Evolutionary conservation across 2,113 vertebrate species (phyloP), one percentile per base, ranked within the genome.

Genomic region (Cnemophilus loriae): DNA sequence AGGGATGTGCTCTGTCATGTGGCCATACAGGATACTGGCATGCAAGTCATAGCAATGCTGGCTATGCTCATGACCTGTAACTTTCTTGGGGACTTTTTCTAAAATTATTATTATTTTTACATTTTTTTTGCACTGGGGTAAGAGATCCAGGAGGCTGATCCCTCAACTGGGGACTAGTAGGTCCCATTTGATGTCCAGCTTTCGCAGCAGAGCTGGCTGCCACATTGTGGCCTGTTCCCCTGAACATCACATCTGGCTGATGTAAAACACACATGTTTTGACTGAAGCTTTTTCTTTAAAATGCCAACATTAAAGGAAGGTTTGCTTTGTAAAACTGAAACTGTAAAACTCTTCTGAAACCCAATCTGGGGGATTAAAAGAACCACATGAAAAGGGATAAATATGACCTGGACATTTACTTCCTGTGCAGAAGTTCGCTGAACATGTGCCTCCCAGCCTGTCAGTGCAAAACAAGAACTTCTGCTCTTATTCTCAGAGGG

Each of bases 241-340:
- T 82, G 90, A 96, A 92, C 96, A 77, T 98, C 97, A 97, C 98
- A 98, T 98, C 98, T 99, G 98, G 98, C 99, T 98, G 98, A 98
- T 98, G 99, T 98, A 98, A 98, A 98, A 98, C 98, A 98, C 99
- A 99, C 98, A 99, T 99, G 99, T 98, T 99, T 98, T 96, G 98
- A 98, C 98, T 99, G 98, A 98, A 98, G 98, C 89, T 93, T 97
- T 98, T 97, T 97, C 97, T 98, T 98, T 95, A 98, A 98, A 98
- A 98, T 98, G 93, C 98, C 98, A 98, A 99, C 99, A 99, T 99
- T 98, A 99, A 99, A 99, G 98, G 98, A 97, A 98, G 98, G 97
- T 97, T 97, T 98, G 98, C 98, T 99, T 98, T 99, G 98, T 98
- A 98, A 98, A 98, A 98, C 96, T 98, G 97, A 96, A 98, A 98